Percentiles rank a stretch among this genome's conserved stretches.
Conservation (phyloP, 1,140 invertebrate species). For the Steinernema feltiae region DNA sequence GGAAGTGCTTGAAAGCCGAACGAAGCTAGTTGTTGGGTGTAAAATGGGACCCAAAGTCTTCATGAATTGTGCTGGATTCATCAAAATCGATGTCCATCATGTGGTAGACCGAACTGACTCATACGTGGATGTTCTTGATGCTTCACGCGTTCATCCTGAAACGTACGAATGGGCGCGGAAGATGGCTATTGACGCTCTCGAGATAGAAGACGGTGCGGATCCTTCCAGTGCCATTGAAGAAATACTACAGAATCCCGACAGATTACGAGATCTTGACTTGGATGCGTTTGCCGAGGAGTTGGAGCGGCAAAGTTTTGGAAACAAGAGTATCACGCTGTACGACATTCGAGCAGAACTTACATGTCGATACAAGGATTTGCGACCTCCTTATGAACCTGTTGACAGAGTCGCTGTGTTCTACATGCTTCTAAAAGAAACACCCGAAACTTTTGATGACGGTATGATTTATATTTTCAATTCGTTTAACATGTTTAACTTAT, state of each 20-base stretch:
- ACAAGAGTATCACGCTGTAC: constrained; percentile 92
- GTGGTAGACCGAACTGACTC: constrained; percentile 39
- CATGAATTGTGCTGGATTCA: constrained; percentile 97
- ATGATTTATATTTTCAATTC: constrained; percentile 60
- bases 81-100: constrained; percentile 87
- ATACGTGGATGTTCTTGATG: constrained; percentile 84
- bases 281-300: constrained; percentile 97
- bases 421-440: constrained; percentile 89
- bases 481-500: neutral
- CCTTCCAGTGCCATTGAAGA: constrained; percentile 92
- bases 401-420: constrained; percentile 83
- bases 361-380: constrained; percentile 85
- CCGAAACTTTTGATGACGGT: constrained; percentile 87
- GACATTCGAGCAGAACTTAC: constrained; percentile 93
- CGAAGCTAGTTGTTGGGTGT: constrained; percentile 85
- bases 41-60: constrained; percentile 95
- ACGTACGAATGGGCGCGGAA: constrained; percentile 95
- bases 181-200: constrained; percentile 98
- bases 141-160: constrained; percentile 94
- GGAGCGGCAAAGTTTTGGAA: constrained; percentile 80
- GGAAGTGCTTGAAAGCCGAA: constrained; percentile 62
- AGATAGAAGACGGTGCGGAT: constrained; percentile 88
- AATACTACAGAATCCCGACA: constrained; percentile 82
- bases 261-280: constrained; percentile 89
- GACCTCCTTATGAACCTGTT: constrained; percentile 72